Evolutionary conservation across 1,140 invertebrate species (phyloP), one percentile per base, ranked within the genome.

Genomic region (Aphaenogaster rudis): DNA sequence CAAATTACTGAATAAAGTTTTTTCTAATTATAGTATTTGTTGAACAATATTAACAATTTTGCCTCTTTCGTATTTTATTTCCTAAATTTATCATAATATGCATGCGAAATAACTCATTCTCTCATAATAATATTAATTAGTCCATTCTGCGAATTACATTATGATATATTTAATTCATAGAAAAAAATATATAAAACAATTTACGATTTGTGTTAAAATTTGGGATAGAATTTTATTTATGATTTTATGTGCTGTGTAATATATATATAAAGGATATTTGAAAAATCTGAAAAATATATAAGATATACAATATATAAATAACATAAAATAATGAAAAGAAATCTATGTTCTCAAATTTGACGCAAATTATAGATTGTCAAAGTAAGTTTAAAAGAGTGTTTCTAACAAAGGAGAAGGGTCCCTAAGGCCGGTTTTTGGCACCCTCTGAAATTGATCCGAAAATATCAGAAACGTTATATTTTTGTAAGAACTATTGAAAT

Each of bases 1-100:
- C n/a, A 13, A 54, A 81, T 57, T 2, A 5, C 69, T 33, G 3
- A 71, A 57, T 71, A 57, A 81, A 59, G 9, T 57, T 57, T n/a
- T 45, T 59, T 28, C 28, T 28, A 0, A 71, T 0, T 13, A 0
- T 36, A 69, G 0, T 57, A 17, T 71, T 28, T 80, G n/a, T 69
- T 54, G 67, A 80, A 66, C 3, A 42, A 67, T 21, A 48, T 39
- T 48, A 48, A 1, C 7, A 28, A 54, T 52, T 39, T 67, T 52
- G 15, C 2, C 36, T 28, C 7, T 39, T 52, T 52, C 7, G 3
- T 36, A 42, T 15, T 54, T 45, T 6, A 28, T 45, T 63, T 48
- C n/a, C 3, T 4, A 45, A 61, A 11, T 7, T 17, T 39, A 57
- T 21, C 2, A 45, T n/a, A 50, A 78, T 64, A 50, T 50, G 21